These are phyloP conservation scores for Mareca strepera DNA, from an alignment of 2,797 vertebrate genomes.

Conservation along the genomic window DNA sequence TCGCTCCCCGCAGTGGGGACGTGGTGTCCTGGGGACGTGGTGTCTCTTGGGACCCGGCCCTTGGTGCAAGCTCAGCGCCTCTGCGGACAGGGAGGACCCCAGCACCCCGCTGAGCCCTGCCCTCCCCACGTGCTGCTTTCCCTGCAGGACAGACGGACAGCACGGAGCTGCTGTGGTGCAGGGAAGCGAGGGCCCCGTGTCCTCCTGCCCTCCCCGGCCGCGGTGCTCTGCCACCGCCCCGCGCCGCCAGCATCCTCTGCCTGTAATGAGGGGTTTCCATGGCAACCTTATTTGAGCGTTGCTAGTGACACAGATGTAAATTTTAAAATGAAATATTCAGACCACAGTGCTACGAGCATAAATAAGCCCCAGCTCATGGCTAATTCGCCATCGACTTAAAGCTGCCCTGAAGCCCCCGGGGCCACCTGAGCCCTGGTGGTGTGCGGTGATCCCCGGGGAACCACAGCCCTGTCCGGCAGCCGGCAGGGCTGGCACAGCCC, in stretches of 20 bases:
- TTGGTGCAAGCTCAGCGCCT: not conserved
- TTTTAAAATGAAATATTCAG: slow-evolving; percentile 63
- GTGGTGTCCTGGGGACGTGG: no score
- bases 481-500: rapidly evolving
- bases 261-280: slow-evolving; percentile 77
- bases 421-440: not conserved
- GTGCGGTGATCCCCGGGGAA: no score
- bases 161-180: rapidly evolving
- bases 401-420: not conserved
- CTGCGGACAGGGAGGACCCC: no score
- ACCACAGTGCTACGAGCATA: not conserved
- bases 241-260: slow-evolving; percentile 35
- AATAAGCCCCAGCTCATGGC: slow-evolving; percentile 26
- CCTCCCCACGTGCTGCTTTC: not conserved
- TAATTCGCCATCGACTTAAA: slow-evolving; percentile 20
- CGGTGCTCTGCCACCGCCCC: not conserved
- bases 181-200: not conserved
- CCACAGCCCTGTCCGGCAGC: no score
- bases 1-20: not conserved
- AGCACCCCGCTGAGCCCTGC: not conserved
- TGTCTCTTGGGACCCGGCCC: not conserved
- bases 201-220: not conserved
- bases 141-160: not conserved
- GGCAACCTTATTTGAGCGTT: slow-evolving; percentile 70
- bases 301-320: slow-evolving; percentile 74